Evolutionary conservation across 2,888 invertebrate species (phyloP).

Genomic region (Pollenia amentaria): DNA sequence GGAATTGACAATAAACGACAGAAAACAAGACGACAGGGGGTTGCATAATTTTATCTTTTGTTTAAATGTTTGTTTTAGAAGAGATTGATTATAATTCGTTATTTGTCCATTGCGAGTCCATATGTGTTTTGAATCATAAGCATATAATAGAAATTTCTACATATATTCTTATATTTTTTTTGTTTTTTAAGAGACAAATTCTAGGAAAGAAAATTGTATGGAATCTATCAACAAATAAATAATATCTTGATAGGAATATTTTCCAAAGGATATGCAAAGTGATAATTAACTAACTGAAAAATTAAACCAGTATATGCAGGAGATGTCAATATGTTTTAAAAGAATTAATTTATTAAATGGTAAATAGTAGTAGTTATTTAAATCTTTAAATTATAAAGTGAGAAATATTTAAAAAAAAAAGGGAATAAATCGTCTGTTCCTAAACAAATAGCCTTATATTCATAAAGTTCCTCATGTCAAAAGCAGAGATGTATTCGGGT

Average conservation of each 20-base stretch:
- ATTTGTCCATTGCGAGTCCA: neutral
- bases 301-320: neutral
- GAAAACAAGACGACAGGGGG: slow-evolving; percentile 25
- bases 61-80: neutral
- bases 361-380: too few relatives aligned
- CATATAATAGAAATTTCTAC: neutral
- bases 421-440: too few relatives aligned
- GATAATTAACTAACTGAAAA: neutral
- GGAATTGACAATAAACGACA: neutral
- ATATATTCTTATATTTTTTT: neutral
- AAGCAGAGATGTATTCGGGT: too few relatives aligned
- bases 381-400: too few relatives aligned
- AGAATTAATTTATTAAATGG: too few relatives aligned
- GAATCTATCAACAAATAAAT: neutral
- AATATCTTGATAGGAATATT: neutral
- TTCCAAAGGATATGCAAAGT: too few relatives aligned
- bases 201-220: neutral
- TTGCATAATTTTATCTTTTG: slow-evolving; percentile 31
- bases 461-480: too few relatives aligned
- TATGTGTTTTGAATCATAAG: neutral
- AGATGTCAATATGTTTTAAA: too few relatives aligned
- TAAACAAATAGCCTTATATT: too few relatives aligned
- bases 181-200: neutral
- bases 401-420: too few relatives aligned
- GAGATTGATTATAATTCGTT: neutral